Evolutionary conservation across 2,113 vertebrate genomes (phyloP).

Genomic region (Fregata magnificens): DNA sequence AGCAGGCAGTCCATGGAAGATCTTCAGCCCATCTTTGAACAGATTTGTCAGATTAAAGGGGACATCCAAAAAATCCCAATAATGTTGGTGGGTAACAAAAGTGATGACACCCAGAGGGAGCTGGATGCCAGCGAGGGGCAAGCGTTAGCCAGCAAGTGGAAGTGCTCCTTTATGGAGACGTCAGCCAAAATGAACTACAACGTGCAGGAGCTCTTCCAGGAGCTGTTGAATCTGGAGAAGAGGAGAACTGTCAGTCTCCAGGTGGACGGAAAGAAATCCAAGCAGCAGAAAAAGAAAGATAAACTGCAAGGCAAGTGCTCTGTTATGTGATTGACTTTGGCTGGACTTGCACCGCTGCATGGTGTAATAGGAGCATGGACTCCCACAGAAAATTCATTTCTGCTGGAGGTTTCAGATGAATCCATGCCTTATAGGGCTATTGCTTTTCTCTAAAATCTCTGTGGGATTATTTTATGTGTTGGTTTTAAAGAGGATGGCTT

Average conservation of each 20-base stretch:
- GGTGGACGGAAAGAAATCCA: constrained; percentile 70
- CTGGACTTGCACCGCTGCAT: background rate
- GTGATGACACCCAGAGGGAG: constrained; percentile 63
- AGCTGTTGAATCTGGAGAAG: constrained; percentile 72
- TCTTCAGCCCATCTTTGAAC: constrained; percentile 72
- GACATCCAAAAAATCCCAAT: constrained; percentile 58
- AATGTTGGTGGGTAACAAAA: constrained; percentile 76
- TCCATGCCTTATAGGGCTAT: background rate
- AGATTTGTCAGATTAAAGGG: constrained; percentile 76
- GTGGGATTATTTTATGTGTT: background rate
- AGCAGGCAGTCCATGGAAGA: constrained; percentile 75
- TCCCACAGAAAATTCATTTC: background rate
- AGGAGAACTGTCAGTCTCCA: constrained; percentile 64
- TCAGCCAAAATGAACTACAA: constrained; percentile 73
- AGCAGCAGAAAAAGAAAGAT: constrained; percentile 60
- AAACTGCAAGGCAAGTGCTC: constrained; percentile 73
- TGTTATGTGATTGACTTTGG: constrained; percentile 64
- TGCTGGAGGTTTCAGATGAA: background rate
- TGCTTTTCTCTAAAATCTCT: background rate
- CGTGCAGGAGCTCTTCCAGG: constrained; percentile 76
- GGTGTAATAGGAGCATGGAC: background rate
- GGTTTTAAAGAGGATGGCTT: background rate
- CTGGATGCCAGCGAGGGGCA: constrained; percentile 66
- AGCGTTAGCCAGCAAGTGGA: constrained; percentile 71
- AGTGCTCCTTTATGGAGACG: constrained; percentile 76